Conservation (phyloP, 2,888 invertebrate genomes). For the Drosophila dives region DNA sequence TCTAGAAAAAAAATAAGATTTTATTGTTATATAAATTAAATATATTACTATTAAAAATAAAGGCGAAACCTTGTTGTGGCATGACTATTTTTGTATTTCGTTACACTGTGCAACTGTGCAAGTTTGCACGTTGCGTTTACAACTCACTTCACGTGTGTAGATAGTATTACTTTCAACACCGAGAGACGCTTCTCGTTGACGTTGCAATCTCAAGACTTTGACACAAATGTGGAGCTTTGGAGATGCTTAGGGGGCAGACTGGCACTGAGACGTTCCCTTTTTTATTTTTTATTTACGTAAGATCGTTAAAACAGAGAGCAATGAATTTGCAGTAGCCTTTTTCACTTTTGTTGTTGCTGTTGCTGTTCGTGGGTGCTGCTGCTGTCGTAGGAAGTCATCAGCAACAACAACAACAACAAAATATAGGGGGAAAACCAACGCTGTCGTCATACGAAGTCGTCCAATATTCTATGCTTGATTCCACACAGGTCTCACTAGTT, state of each 20-base stretch:
- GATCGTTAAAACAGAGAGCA: slow-evolving; percentile 68
- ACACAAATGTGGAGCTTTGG: background rate
- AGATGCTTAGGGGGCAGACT: background rate
- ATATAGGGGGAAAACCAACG: slow-evolving; percentile 5
- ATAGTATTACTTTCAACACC: slow-evolving; percentile 66
- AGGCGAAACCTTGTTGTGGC: background rate
- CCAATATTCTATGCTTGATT: slow-evolving; percentile 78
- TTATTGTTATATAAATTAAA: too few species aligned
- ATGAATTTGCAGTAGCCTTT: slow-evolving; percentile 47
- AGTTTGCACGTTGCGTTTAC: slow-evolving; percentile 59
- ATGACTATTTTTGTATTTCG: background rate
- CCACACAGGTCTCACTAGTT: slow-evolving; percentile 80
- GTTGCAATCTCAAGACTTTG: background rate
- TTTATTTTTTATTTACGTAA: slow-evolving; percentile 46
- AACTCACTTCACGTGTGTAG: slow-evolving; percentile 80
- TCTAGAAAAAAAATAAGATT: too few species aligned
- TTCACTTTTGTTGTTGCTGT: slow-evolving; percentile 38
- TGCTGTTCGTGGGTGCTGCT: slow-evolving; percentile 23
- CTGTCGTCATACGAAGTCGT: slow-evolving; percentile 58
- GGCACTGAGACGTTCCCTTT: slow-evolving; percentile 9
- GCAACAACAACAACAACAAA: slow-evolving; percentile 7
- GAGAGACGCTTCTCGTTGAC: slow-evolving; percentile 23
- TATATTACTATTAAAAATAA: background rate
- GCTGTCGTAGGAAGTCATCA: slow-evolving; percentile 69
- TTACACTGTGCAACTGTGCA: slow-evolving; percentile 47